Percentiles rank a stretch among this genome's conserved stretches.
Evolutionary conservation across 2,888 invertebrate species (phyloP).

Genomic region (Aporophyla nigra): DNA sequence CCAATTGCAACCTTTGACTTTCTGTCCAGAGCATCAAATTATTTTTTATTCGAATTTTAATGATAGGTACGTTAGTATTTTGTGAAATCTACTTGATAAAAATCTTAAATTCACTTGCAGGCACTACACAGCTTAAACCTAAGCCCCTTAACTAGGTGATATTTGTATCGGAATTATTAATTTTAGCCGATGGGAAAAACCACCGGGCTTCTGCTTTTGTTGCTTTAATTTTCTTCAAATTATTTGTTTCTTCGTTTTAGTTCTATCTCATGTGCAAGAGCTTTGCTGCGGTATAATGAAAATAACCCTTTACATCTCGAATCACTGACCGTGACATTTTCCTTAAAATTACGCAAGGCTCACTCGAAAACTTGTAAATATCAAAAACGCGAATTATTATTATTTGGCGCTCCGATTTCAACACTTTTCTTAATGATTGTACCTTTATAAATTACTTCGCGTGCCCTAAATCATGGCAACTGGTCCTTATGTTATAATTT

Average conservation of each 20-base stretch:
- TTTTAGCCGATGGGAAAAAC: not conserved
- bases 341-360: slow-evolving; percentile 77
- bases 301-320: slow-evolving; percentile 78
- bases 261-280: not conserved
- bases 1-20: slow-evolving; percentile 1
- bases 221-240: not conserved
- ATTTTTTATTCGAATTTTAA: not conserved
- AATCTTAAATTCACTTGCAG: not conserved
- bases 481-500: slow-evolving; percentile 66
- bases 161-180: not conserved
- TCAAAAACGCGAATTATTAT: slow-evolving; percentile 76
- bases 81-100: not conserved
- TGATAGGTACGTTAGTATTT: not conserved
- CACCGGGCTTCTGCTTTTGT: not conserved
- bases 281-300: slow-evolving; percentile 39
- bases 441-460: slow-evolving; percentile 41
- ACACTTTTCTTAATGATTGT: slow-evolving; percentile 78
- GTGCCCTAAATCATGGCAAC: slow-evolving; percentile 55
- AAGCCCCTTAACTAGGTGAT: too few relatives aligned
- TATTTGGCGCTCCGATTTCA: slow-evolving; percentile 82
- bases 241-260: not conserved
- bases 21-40: not conserved
- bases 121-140: not conserved
- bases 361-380: slow-evolving; percentile 79
- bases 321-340: slow-evolving; percentile 87